A percentile compares a stretch with the other conserved stretches of the same genome.
These are phyloP conservation scores for Aphaenogaster ashmeadi DNA, from an alignment of 1,140 invertebrate species.

Conservation along the genomic window DNA sequence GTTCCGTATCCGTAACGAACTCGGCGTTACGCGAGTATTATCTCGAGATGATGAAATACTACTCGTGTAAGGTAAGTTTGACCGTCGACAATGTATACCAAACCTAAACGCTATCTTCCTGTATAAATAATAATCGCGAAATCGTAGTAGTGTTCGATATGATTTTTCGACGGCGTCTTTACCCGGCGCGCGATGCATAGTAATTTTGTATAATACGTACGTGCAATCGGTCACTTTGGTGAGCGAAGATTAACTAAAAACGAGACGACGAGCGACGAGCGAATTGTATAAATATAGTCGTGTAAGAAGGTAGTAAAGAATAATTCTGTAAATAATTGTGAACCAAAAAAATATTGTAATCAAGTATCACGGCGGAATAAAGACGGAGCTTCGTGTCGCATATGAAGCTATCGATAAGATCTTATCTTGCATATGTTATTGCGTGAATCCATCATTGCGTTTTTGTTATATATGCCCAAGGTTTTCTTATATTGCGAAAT, in stretches of 20 bases:
- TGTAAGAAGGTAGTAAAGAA: constrained; percentile 41
- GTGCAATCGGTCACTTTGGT: neutral
- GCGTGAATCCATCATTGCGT: neutral
- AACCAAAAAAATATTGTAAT: constrained; percentile 68
- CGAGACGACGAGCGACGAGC: constrained; percentile 4
- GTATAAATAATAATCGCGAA: constrained; percentile 55
- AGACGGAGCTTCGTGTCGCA: constrained; percentile 69
- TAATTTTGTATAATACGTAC: constrained; percentile 58
- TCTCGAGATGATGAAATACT: neutral
- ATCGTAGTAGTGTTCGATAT: constrained; percentile 19
- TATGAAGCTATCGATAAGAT: constrained; percentile 67
- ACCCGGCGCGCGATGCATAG: constrained; percentile 34
- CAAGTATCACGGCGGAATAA: constrained; percentile 70
- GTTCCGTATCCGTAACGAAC: constrained; percentile 12
- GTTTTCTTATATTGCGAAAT: neutral
- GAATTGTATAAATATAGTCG: constrained; percentile 67
- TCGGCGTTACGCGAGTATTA: neutral
- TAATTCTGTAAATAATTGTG: constrained; percentile 74
- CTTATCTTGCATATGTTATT: neutral
- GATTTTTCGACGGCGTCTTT: constrained; percentile 28
- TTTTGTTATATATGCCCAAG: neutral
- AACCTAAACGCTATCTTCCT: constrained; percentile 34
- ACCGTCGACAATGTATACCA: constrained; percentile 35
- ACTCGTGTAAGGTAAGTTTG: constrained; percentile 8
- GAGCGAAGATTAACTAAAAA: neutral